Percentiles rank a stretch among this genome's conserved stretches.
phyloP scores from a whole-genome alignment of 2,888 invertebrate species.

The Allygus modestus region DNA sequence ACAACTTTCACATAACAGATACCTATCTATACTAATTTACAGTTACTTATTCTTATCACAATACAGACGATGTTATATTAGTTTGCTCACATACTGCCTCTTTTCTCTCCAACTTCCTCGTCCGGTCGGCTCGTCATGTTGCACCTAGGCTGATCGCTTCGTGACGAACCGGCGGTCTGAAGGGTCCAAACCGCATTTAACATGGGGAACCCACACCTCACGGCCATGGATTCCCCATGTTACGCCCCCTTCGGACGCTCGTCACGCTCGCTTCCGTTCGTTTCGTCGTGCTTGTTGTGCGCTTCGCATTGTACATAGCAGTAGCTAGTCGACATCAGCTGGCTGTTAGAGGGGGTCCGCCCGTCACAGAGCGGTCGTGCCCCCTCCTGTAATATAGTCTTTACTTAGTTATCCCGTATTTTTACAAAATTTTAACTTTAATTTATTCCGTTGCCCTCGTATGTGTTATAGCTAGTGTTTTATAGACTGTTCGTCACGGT shows the following conservation, averaged over 20 bases:
- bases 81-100: background rate
- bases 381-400: constrained; percentile 56
- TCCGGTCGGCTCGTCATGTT: background rate
- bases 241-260: background rate
- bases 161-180: background rate
- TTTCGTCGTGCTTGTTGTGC: constrained; percentile 23
- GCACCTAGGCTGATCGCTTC: background rate
- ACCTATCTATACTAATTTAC: no score
- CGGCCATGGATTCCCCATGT: background rate
- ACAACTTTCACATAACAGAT: background rate
- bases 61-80: constrained; percentile 22
- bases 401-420: constrained; percentile 46
- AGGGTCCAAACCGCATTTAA: background rate
- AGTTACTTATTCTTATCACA: no score
- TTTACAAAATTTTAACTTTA: constrained; percentile 48
- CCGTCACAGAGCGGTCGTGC: background rate
- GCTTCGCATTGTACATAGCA: constrained; percentile 53
- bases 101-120: background rate
- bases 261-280: background rate
- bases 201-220: background rate
- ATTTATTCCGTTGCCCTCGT: constrained; percentile 51
- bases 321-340: constrained; percentile 37
- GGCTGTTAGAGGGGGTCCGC: constrained; percentile 43
- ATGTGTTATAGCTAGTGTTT: constrained; percentile 55
- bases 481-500: constrained; percentile 37